Evolutionary conservation across 2,888 invertebrate species (phyloP).

Genomic region (Prostheceraeus crozeri): DNA sequence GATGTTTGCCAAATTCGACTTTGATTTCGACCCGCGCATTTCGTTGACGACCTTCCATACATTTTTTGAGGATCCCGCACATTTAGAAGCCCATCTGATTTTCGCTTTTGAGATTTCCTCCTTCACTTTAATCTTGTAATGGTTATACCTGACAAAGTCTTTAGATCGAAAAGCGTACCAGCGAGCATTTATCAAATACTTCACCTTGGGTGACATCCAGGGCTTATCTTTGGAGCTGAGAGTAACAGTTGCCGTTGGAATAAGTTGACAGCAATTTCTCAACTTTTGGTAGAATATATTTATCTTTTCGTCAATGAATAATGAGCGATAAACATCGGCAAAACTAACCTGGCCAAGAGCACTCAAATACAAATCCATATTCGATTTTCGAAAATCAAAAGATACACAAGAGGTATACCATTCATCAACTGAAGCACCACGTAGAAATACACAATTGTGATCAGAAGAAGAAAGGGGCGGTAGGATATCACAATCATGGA

Average conservation of each 20-base stretch:
- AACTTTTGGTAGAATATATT: conserved; percentile 13
- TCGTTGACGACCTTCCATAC: conserved; percentile 5
- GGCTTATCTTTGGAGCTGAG: conserved; percentile 8
- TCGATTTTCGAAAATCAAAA: too few relatives aligned
- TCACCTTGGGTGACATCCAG: conserved; percentile 3
- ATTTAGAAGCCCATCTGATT: not conserved
- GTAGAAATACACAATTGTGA: conserved; percentile 11
- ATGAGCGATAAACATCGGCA: not conserved
- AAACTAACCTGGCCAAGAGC: conserved; percentile 10
- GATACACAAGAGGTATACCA: too few relatives aligned
- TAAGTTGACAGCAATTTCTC: not conserved
- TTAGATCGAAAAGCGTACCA: conserved; percentile 1
- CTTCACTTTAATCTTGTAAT: conserved; percentile 7
- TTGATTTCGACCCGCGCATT: not conserved
- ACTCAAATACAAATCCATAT: conserved; percentile 1
- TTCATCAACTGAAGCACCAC: too few relatives aligned
- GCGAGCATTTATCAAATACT: conserved; percentile 7
- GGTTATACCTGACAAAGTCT: not conserved
- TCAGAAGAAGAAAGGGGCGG: not conserved
- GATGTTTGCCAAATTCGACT: not conserved
- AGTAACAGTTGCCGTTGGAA: conserved; percentile 1
- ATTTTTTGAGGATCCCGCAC: conserved; percentile 9
- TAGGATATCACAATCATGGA: conserved; percentile 24
- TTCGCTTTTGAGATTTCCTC: conserved; percentile 9
- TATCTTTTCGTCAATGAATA: not conserved